These are phyloP conservation scores for Orchestia grillus DNA, from an alignment of 1,140 invertebrate species.

Conservation along the genomic window DNA sequence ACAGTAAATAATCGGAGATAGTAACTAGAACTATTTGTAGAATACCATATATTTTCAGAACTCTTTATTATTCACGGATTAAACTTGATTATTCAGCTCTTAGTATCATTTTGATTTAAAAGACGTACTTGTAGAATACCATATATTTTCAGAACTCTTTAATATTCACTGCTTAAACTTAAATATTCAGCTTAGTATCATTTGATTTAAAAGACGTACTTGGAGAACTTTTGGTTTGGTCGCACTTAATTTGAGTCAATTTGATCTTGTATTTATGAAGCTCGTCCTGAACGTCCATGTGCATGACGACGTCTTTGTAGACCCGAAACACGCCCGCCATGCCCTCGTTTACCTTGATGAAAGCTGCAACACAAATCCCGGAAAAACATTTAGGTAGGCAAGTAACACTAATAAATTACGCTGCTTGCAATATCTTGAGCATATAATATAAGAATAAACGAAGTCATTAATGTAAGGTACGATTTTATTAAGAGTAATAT, in stretches of 20 bases:
- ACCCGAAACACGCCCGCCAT: conserved; percentile 31
- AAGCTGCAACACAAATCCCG: neutral
- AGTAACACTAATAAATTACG: neutral
- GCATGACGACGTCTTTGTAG: conserved; percentile 35
- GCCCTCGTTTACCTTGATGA: conserved; percentile 29
- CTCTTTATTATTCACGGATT: neutral
- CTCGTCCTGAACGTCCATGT: conserved; percentile 35
- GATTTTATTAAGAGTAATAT: neutral
- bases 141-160: neutral
- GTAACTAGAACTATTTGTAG: neutral
- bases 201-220: neutral
- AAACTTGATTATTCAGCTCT: too few species aligned
- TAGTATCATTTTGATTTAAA: too few species aligned
- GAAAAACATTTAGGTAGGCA: neutral
- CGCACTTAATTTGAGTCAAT: conserved; percentile 42
- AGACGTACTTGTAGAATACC: neutral
- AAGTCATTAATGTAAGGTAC: neutral
- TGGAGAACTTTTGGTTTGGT: conserved; percentile 2
- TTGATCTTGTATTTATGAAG: conserved; percentile 34
- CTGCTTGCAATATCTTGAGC: neutral
- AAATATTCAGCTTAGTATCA: too few species aligned
- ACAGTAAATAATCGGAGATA: neutral
- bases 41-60: neutral
- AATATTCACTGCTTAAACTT: neutral
- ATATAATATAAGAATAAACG: neutral